phyloP scores from a whole-genome alignment of 2,888 invertebrate genomes.

The Acleris cristana region DNA sequence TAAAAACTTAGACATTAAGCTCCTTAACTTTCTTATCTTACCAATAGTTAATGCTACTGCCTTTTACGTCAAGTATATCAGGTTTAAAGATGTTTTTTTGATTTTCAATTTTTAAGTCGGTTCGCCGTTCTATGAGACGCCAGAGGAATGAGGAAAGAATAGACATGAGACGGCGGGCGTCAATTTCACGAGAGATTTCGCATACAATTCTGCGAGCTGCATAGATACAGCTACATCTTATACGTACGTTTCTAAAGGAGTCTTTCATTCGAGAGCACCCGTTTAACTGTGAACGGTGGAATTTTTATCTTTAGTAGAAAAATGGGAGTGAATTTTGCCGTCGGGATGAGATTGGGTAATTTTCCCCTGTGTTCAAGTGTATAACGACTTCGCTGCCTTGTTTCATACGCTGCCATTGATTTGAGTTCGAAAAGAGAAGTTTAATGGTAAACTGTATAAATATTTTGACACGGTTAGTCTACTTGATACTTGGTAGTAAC shows the following conservation, averaged over 20 bases:
- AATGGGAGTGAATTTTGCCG: constrained; percentile 50
- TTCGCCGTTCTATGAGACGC: constrained; percentile 42
- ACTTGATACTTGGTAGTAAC: too few relatives aligned
- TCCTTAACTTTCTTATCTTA: too few relatives aligned
- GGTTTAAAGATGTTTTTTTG: constrained; percentile 40
- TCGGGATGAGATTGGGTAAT: constrained; percentile 44
- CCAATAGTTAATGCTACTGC: background rate
- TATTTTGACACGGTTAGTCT: background rate
- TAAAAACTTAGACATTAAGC: too few relatives aligned
- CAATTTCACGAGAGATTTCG: constrained; percentile 80
- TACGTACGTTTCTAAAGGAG: constrained; percentile 45
- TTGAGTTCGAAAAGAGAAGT: constrained; percentile 24
- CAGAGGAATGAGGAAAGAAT: constrained; percentile 55
- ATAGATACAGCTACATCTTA: constrained; percentile 47
- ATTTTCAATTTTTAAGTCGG: constrained; percentile 64
- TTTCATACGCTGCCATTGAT: constrained; percentile 21
- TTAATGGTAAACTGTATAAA: background rate
- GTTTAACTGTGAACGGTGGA: constrained; percentile 47
- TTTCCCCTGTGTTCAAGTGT: constrained; percentile 41
- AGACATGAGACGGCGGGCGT: constrained; percentile 63
- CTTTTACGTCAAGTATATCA: background rate
- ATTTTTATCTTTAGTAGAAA: constrained; percentile 53
- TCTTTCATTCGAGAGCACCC: constrained; percentile 47
- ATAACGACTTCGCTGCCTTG: constrained; percentile 36
- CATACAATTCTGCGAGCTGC: constrained; percentile 56